Evolutionary conservation across 2,797 vertebrate species (phyloP).

Genomic region (Anomalospiza imberbis): DNA sequence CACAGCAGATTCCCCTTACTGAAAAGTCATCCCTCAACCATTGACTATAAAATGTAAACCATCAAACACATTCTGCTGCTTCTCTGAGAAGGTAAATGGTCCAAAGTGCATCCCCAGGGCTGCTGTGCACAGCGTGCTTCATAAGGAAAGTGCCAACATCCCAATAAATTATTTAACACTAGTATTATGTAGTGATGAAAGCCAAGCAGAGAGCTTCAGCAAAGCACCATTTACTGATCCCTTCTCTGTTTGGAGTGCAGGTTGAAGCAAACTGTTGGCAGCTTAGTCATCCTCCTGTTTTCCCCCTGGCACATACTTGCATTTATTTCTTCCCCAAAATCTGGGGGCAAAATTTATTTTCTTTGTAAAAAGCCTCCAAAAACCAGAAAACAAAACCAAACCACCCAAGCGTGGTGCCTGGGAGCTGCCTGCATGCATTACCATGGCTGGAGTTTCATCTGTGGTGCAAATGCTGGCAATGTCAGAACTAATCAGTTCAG

Average conservation of each 20-base stretch:
- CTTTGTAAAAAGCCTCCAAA: background rate
- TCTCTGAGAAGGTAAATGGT: background rate
- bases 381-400: background rate
- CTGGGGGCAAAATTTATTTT: background rate
- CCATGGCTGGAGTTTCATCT: background rate
- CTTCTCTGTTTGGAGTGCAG: background rate
- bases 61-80: background rate
- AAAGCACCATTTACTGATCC: background rate
- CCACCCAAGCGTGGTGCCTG: background rate
- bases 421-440: background rate
- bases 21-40: background rate
- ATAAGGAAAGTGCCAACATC: background rate
- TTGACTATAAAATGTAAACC: background rate
- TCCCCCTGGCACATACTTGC: background rate
- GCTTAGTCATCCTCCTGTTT: background rate
- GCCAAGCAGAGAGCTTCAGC: background rate
- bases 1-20: background rate
- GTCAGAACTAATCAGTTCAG: background rate
- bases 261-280: background rate
- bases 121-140: background rate
- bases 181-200: background rate
- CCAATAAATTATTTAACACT: background rate
- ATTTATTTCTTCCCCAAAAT: background rate
- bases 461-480: background rate
- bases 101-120: background rate